phyloP scores from a whole-genome alignment of 2,888 invertebrate species.

The Meghimatium bilineatum region DNA sequence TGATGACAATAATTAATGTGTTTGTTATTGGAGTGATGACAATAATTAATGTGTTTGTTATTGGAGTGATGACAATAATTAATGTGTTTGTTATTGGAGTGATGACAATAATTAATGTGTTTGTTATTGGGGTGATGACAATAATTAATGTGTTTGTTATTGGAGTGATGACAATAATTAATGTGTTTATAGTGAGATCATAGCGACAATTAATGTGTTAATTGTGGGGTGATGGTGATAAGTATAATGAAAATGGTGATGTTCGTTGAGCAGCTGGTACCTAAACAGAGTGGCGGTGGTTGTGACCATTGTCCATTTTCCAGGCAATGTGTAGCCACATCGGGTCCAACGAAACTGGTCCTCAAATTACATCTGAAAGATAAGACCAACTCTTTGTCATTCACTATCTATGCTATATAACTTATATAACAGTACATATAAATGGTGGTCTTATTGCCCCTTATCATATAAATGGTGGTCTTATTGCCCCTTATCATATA shows the following conservation, averaged over 20 bases:
- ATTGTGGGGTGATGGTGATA: background rate
- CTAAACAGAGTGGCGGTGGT: slow-evolving; percentile 91
- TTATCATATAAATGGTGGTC: too few relatives aligned
- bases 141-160: background rate
- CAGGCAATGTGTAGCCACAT: slow-evolving; percentile 91
- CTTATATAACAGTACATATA: too few relatives aligned
- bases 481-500: too few relatives aligned
- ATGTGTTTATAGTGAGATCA: background rate
- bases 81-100: background rate
- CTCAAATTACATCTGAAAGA: background rate
- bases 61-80: background rate
- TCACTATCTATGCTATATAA: too few relatives aligned
- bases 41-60: background rate
- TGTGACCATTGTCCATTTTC: slow-evolving; percentile 96
- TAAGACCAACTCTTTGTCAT: too few relatives aligned
- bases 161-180: background rate
- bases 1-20: too few relatives aligned
- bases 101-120: background rate
- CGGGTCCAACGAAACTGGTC: slow-evolving; percentile 91
- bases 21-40: too few relatives aligned
- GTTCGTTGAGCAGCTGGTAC: slow-evolving; percentile 77
- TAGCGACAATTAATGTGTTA: background rate
- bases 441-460: too few relatives aligned
- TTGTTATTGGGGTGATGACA: background rate
- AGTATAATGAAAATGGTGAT: background rate